phyloP scores from a whole-genome alignment of 1,140 invertebrate genomes.

The Cardiocondyla obscurior region DNA sequence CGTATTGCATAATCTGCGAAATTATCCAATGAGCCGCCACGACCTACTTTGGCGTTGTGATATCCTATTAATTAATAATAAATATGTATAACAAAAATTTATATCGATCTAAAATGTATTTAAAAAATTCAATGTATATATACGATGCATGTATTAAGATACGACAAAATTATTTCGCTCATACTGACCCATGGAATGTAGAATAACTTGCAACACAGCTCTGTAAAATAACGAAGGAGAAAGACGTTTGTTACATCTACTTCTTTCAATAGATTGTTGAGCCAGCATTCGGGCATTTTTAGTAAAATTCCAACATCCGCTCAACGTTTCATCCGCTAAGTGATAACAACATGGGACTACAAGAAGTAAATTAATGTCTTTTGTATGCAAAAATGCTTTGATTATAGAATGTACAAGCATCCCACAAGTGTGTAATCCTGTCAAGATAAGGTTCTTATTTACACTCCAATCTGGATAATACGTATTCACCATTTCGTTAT shows the following conservation, averaged over 20 bases:
- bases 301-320: slow-evolving; percentile 85
- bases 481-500: slow-evolving; percentile 81
- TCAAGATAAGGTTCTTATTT: slow-evolving; percentile 84
- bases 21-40: slow-evolving; percentile 83
- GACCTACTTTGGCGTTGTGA: slow-evolving; percentile 83
- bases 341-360: slow-evolving; percentile 97
- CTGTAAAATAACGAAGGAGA: slow-evolving; percentile 88
- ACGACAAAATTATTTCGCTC: too few species aligned
- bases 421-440: slow-evolving; percentile 96
- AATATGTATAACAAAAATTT: background rate
- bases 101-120: slow-evolving; percentile 3
- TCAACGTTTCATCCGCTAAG: slow-evolving; percentile 89
- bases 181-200: slow-evolving; percentile 78
- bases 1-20: slow-evolving; percentile 87
- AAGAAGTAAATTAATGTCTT: slow-evolving; percentile 86
- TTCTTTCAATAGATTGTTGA: slow-evolving; percentile 89
- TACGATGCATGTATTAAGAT: too few species aligned
- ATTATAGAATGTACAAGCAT: slow-evolving; percentile 91
- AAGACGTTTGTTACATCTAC: slow-evolving; percentile 85
- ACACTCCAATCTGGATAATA: slow-evolving; percentile 80
- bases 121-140: background rate
- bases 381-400: slow-evolving; percentile 87
- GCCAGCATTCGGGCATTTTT: slow-evolving; percentile 93
- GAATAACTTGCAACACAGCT: slow-evolving; percentile 88
- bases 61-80: slow-evolving; percentile 73